Conservation (phyloP, 1,140 invertebrate species). For the Campoletis sonorensis region DNA sequence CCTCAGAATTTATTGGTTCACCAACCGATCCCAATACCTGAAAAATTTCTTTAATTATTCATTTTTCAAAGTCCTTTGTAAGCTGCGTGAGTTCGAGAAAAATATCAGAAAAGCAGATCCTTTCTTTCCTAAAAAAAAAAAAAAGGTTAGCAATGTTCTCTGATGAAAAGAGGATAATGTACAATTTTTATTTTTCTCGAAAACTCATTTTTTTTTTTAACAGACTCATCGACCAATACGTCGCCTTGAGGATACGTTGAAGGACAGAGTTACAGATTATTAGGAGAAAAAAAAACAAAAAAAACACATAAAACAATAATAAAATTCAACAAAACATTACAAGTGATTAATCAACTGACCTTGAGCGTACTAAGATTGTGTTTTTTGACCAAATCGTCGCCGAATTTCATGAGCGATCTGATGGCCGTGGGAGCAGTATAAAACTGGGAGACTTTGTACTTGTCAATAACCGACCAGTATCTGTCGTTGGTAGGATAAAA, state of each 20-base stretch:
- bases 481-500: constrained; percentile 93
- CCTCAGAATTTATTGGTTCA: constrained; percentile 98
- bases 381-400: constrained; percentile 85
- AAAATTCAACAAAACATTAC: neutral
- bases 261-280: too few relatives aligned
- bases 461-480: constrained; percentile 95
- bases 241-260: too few relatives aligned
- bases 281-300: too few relatives aligned
- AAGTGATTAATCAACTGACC: constrained; percentile 59
- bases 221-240: too few relatives aligned
- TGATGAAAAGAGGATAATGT: neutral
- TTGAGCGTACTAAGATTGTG: constrained; percentile 77
- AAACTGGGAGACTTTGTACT: constrained; percentile 97
- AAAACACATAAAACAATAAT: too few relatives aligned
- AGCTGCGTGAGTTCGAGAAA: too few relatives aligned
- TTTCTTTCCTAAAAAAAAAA: too few relatives aligned
- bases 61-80: too few relatives aligned
- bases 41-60: constrained; percentile 77
- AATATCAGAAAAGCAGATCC: too few relatives aligned
- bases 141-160: too few relatives aligned
- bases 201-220: too few relatives aligned
- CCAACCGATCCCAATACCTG: constrained; percentile 96
- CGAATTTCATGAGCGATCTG: constrained; percentile 96
- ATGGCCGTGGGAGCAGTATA: constrained; percentile 99
- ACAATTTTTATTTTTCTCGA: too few relatives aligned